Evolutionary conservation across 2,888 invertebrate genomes (phyloP), one percentile per base, ranked within the genome.

Genomic region (Mayetiola destructor): DNA sequence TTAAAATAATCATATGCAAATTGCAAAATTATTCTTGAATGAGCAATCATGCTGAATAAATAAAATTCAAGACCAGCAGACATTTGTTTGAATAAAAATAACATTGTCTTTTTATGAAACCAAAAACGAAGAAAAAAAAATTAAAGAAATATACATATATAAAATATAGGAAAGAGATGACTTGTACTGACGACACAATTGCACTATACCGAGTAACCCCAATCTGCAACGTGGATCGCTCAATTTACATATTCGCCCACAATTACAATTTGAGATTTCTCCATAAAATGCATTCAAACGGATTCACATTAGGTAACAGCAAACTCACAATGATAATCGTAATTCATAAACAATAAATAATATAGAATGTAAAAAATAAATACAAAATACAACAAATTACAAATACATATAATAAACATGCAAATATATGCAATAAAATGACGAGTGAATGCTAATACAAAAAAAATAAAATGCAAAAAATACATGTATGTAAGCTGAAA

Each of bases 211-310:
- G 66, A 66, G 68, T 67, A 72, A 72, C 69, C 73, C 69, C 73
- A 72, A 68, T 65, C 66, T 70, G 72, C 67, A 73, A 69, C 69
- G 71, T 73, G 73, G 69, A 30, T 32, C 40, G 37, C 35, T 21
- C 30, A 32, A 64, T 64, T 65, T 66, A 62, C 63, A 67, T 69
- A 67, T 65, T 75, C 76, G 80, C 90, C 89, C 92, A 91, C 88
- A 89, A 88, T 92, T 92, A 93, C 92, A 88, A 87, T 86, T 89
- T 92, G 93, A 93, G 92, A 93, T 93, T 93, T 85, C 80, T 81
- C 82, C 79, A 82, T 78, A 76, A 75, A 73, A 75, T 68, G 69
- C 64, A 53, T 18, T 20, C 9, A 6, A 12, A 30, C 1, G 30
- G 30, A 30, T 30, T 30, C 53, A 53, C 32, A 53, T 53, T 48